These are phyloP conservation scores for Phenganax subtilis DNA, from an alignment of 92 coral and sea anemone species.

Conservation along the genomic window DNA sequence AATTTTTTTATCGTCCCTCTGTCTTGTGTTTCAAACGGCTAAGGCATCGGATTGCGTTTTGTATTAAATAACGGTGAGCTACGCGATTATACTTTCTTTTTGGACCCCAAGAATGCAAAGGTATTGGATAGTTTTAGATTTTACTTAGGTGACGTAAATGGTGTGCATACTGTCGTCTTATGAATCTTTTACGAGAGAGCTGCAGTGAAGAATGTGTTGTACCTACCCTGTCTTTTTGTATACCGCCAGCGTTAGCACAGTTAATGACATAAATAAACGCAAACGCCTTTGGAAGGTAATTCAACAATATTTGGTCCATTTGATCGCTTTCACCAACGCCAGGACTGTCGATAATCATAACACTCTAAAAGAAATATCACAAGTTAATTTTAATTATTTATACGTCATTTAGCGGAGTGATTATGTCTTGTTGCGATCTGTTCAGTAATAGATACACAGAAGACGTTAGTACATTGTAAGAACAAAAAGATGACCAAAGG, in stretches of 20 bases:
- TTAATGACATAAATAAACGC: conserved; percentile 48
- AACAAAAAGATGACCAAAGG: neutral
- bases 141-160: no score
- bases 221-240: conserved; percentile 50
- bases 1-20: no score
- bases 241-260: conserved; percentile 46
- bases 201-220: neutral
- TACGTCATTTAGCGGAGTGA: neutral
- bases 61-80: no score
- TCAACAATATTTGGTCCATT: conserved; percentile 44
- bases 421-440: neutral
- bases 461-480: neutral
- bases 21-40: no score
- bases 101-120: no score
- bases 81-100: no score
- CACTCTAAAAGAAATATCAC: conserved; percentile 13
- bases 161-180: no score
- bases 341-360: conserved; percentile 50
- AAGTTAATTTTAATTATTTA: no score
- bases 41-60: no score
- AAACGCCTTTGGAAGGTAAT: conserved; percentile 46
- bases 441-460: neutral
- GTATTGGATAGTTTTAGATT: no score
- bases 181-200: neutral
- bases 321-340: conserved; percentile 47